These are phyloP conservation scores for Stichopus chloronotus DNA, from an alignment of 35 echinoderm and acorn worm genomes.

Conservation along the genomic window DNA sequence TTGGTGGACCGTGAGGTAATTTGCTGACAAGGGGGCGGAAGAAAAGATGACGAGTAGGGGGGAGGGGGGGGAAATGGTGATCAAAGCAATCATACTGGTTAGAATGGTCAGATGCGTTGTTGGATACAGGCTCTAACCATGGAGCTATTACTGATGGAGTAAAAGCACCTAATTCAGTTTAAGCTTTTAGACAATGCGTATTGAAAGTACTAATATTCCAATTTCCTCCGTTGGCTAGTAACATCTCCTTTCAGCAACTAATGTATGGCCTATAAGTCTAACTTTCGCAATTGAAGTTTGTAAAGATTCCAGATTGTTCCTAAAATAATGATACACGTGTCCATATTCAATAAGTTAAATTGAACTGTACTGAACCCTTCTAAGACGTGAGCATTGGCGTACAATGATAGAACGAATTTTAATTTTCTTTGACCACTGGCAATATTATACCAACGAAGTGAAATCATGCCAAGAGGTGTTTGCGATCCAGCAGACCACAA, in stretches of 20 bases:
- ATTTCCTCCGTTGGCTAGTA: too few species aligned
- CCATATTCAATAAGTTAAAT: background rate
- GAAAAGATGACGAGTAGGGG: too few species aligned
- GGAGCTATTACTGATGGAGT: background rate
- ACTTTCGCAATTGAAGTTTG: too few species aligned
- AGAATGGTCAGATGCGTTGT: too few species aligned
- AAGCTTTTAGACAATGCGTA: background rate
- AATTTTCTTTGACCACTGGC: background rate
- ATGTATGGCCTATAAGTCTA: too few species aligned
- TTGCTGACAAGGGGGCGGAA: too few species aligned
- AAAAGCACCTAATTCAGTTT: conserved; percentile 2
- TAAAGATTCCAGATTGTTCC: too few species aligned
- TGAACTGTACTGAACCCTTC: background rate
- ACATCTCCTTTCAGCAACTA: too few species aligned
- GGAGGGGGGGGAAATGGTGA: too few species aligned
- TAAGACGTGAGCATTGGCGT: background rate
- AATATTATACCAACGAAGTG: background rate
- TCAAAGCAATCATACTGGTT: too few species aligned
- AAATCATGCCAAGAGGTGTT: background rate
- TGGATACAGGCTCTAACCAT: background rate
- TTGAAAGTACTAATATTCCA: background rate
- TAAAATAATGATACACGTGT: background rate
- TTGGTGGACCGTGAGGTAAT: too few species aligned
- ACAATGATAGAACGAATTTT: background rate
- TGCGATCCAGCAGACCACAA: too few species aligned